Conservation (phyloP, 1,140 invertebrate species). For the Glomeris maerens region DNA sequence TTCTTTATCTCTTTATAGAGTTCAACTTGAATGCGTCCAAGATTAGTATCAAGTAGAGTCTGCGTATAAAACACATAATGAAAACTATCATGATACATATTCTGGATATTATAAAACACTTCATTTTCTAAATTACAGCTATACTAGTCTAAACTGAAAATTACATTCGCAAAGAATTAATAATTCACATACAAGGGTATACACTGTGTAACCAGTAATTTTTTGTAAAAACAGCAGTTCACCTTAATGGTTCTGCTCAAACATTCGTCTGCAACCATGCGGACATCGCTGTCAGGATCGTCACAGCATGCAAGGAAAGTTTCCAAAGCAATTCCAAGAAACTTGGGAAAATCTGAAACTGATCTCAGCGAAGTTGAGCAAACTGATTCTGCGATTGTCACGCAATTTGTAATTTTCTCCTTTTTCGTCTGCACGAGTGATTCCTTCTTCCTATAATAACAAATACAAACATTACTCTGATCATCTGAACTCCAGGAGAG, state of each 20-base stretch:
- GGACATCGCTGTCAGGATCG: conserved; percentile 58
- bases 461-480: background rate
- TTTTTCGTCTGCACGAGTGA: conserved; percentile 42
- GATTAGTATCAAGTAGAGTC: conserved; percentile 45
- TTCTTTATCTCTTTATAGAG: conserved; percentile 68
- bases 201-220: background rate
- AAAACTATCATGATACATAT: too few relatives aligned
- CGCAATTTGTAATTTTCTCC: conserved; percentile 53
- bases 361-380: conserved; percentile 37
- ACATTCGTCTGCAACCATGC: conserved; percentile 63
- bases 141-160: too few relatives aligned
- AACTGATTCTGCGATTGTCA: conserved; percentile 49
- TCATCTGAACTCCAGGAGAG: too few relatives aligned
- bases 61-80: too few relatives aligned
- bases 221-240: conserved; percentile 15
- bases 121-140: too few relatives aligned
- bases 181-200: too few relatives aligned
- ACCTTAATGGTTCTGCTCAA: conserved; percentile 62
- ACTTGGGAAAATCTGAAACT: conserved; percentile 46
- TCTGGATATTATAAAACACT: too few relatives aligned
- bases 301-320: conserved; percentile 53
- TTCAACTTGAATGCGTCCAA: conserved; percentile 56
- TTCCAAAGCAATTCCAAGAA: conserved; percentile 53
- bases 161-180: too few relatives aligned
- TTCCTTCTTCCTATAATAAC: conserved; percentile 33